phyloP scores from a whole-genome alignment of 2,113 vertebrate genomes.

The Nicator chloris region DNA sequence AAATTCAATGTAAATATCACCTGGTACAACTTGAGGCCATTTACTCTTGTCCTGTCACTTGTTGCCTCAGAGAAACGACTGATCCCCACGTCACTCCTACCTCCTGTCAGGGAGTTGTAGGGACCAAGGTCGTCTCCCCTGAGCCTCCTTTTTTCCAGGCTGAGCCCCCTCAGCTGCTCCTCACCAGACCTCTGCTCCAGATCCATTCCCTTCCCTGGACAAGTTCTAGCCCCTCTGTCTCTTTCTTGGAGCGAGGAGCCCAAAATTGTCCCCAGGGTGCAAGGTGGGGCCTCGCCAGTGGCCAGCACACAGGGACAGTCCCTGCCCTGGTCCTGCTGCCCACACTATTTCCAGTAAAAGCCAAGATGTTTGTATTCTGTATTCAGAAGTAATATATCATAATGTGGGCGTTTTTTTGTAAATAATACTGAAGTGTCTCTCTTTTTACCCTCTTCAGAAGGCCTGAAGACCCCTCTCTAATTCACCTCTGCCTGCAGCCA shows the following conservation, averaged over 20 bases:
- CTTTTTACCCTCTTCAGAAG: constrained; percentile 62
- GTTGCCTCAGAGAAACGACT: background rate
- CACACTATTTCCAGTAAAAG: background rate
- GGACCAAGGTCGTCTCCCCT: background rate
- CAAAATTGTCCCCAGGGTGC: background rate
- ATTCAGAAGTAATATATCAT: background rate
- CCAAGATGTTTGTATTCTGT: too few species aligned
- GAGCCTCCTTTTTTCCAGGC: background rate
- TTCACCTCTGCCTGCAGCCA: background rate
- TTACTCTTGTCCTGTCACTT: background rate
- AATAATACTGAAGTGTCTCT: background rate
- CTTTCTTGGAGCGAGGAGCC: background rate
- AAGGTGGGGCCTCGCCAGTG: background rate
- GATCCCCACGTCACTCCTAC: background rate
- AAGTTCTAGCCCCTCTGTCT: background rate
- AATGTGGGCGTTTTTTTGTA: background rate
- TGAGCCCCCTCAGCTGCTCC: background rate
- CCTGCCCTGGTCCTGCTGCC: background rate
- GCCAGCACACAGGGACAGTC: background rate
- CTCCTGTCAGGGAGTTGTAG: background rate
- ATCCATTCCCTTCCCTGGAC: background rate
- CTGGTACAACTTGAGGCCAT: background rate
- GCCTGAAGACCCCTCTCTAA: background rate
- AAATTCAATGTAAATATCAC: background rate
- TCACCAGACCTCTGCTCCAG: background rate